Evolutionary conservation across 53 echinoderm and acorn worm genomes (phyloP), one percentile per base, ranked within the genome.

Genomic region (Paracentrotus lividus): DNA sequence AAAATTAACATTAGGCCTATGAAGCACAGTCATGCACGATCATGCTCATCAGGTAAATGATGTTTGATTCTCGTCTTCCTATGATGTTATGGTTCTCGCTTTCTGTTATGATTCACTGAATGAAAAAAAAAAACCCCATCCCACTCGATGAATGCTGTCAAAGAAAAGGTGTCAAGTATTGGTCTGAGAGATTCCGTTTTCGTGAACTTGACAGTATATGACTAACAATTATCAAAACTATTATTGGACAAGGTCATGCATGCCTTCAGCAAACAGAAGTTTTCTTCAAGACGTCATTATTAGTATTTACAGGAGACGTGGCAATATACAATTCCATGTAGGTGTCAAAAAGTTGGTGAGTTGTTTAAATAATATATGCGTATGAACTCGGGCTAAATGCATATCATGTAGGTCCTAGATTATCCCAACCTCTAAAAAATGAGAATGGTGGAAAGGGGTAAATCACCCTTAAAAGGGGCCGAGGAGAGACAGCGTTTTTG

Each of bases 111-210:
- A 72, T 72, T 72, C 38, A 72, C 4, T 72, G 72, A 18, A 14
- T 72, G 2, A 16, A 72, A 5, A 72, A 40, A n/a, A n/a, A n/a
- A n/a, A n/a, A n/a, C n/a, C n/a, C 18, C 64, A 64, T 29, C 64
- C 64, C 64, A 64, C 64, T 64, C n/a, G 31, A 64, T 27, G 5
- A 40, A 72, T 40, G 40, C 21, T 10, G 5, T 32, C 20, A 40
- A 72, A 72, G 36, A 72, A 38, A 72, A 72, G 72, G 72, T 38
- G 72, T 40, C 72, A 36, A 38, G 21, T 40, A 72, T 72, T 16
- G 72, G 4, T 72, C 40, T 40, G 36, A 13, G 18, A 16, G 36
- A 0, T 72, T 72, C 38, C 40, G 5, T 72, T 40, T 36, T 72
- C 6, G 16, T 69, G 18, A 40, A 0, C 36, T 38, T 40, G 72